phyloP scores from a whole-genome alignment of 2,797 vertebrate species.

The Mormyrus proboscirostris region DNA sequence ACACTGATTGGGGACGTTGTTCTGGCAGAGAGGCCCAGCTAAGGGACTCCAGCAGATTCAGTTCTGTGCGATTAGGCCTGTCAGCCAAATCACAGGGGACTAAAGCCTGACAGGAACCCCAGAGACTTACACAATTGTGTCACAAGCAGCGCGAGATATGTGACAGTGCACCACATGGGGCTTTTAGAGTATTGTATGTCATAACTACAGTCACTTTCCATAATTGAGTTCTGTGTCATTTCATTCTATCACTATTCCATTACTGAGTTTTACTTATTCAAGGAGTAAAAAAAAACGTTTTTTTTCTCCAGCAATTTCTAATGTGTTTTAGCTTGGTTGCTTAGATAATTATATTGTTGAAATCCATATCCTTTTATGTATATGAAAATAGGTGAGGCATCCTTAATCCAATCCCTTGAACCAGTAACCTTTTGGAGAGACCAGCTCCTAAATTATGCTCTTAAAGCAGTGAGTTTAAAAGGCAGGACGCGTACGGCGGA shows the following conservation, averaged over 20 bases:
- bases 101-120: background rate
- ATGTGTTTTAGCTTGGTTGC: background rate
- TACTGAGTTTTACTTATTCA: background rate
- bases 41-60: background rate
- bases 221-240: background rate
- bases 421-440: background rate
- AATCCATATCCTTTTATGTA: background rate
- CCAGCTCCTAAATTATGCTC: background rate
- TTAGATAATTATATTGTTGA: background rate
- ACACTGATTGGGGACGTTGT: slow-evolving; percentile 10
- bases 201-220: background rate
- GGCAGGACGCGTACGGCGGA: background rate
- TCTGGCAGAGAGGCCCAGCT: slow-evolving; percentile 15
- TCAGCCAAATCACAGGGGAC: background rate
- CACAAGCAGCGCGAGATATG: background rate
- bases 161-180: background rate
- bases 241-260: background rate
- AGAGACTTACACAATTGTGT: background rate
- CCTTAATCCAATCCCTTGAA: background rate
- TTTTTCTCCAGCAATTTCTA: background rate
- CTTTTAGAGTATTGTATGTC: background rate
- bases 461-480: background rate
- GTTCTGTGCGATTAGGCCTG: background rate
- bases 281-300: background rate
- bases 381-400: background rate